Evolutionary conservation across 2,888 invertebrate species (phyloP), one percentile per base, ranked within the genome.

Genomic region (Aphodius granarius): DNA sequence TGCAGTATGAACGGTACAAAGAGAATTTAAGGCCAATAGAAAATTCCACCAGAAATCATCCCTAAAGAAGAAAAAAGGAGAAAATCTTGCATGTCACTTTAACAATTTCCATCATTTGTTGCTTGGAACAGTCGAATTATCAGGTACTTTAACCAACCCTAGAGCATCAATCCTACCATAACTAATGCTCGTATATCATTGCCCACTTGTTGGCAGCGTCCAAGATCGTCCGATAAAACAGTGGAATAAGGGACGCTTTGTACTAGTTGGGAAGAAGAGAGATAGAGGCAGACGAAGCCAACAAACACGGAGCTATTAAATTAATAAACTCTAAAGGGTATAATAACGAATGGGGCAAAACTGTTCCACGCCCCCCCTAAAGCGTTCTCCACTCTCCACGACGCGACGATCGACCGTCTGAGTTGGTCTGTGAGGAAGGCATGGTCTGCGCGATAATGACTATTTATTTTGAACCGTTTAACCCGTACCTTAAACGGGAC

Each of bases 401-500:
- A n/a, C n/a, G n/a, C n/a, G n/a, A n/a, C n/a, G 63, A 63, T 63
- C 63, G 17, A 66, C 65, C 20, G 43, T 43, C 43, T 43, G 13
- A 6, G 43, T 43, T 13, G 66, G n/a, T n/a, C 13, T 5, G 66
- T 19, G 66, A 66, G 43, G 43, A 20, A 66, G 66, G 20, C 19
- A 66, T 13, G 19, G 66, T 17, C 19, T 66, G 18, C 19, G 66
- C 68, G 68, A 68, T 68, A 68, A 68, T 68, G 68, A 68, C 68
- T 68, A 68, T 68, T 68, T 68, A 68, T 68, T 68, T 68, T 68
- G 68, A 68, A 68, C 68, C 20, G 68, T 68, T 68, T 68, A 68
- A 68, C 21, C 68, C 68, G 68, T 68, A 22, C 68, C 68, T 68
- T 22, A 68, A 68, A 68, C 66, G 21, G 68, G 21, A 22, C 21